Evolutionary conservation across 2,888 invertebrate species (phyloP).

Genomic region (Aporophyla lueneburgensis): DNA sequence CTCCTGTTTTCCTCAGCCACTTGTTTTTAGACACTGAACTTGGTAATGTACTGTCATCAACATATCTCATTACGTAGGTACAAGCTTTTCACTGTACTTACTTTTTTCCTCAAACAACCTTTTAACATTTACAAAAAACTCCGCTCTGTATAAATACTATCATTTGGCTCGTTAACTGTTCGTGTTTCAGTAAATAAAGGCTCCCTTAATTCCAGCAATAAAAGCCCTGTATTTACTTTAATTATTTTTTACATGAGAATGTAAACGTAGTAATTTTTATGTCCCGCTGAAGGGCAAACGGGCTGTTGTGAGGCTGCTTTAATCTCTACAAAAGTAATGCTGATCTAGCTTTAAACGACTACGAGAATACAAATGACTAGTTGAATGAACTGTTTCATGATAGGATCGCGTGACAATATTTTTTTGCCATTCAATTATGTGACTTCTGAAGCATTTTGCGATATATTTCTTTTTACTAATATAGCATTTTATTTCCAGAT

Average conservation of each 20-base stretch:
- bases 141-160: conserved; percentile 63
- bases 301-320: conserved; percentile 40
- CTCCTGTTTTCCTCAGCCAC: neutral
- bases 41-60: conserved; percentile 54
- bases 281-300: conserved; percentile 41
- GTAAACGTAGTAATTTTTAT: conserved; percentile 60
- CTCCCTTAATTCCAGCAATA: conserved; percentile 62
- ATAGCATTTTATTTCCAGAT: conserved; percentile 93
- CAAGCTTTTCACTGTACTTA: conserved; percentile 50
- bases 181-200: conserved; percentile 64
- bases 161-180: conserved; percentile 60
- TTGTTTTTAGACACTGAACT: conserved; percentile 36
- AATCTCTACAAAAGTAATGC: conserved; percentile 45
- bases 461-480: conserved; percentile 5
- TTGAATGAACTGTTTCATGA: conserved; percentile 21
- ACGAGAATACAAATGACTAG: conserved; percentile 30
- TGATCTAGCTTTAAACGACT: conserved; percentile 31
- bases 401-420: neutral
- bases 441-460: neutral
- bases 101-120: conserved; percentile 60
- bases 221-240: conserved; percentile 66
- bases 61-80: conserved; percentile 58
- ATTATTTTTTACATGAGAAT: conserved; percentile 67
- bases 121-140: conserved; percentile 53
- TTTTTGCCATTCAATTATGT: neutral